Conservation (phyloP, 2,888 invertebrate genomes). For the Brachypterus glaber region DNA sequence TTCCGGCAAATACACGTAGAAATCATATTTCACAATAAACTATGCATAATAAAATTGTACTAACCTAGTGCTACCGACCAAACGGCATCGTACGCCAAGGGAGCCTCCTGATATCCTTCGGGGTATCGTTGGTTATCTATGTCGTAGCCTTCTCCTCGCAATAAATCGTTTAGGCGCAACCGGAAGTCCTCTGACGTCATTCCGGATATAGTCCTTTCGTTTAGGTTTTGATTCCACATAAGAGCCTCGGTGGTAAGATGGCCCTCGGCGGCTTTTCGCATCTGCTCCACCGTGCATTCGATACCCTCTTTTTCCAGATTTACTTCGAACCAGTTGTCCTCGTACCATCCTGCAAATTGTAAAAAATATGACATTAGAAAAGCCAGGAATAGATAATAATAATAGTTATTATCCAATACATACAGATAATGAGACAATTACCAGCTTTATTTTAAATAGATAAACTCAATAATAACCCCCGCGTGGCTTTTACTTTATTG, state of each 20-base stretch:
- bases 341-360: slow-evolving; percentile 75
- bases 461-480: too few relatives aligned
- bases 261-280: slow-evolving; percentile 91
- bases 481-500: too few relatives aligned
- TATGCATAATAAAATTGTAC: too few relatives aligned
- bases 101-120: slow-evolving; percentile 95
- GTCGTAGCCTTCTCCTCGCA: slow-evolving; percentile 73
- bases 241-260: slow-evolving; percentile 97
- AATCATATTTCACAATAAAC: too few relatives aligned
- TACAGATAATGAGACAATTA: too few relatives aligned
- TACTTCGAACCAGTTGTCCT: slow-evolving; percentile 96
- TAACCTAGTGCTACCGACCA: slow-evolving; percentile 95
- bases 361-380: too few relatives aligned
- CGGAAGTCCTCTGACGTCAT: slow-evolving; percentile 93
- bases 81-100: slow-evolving; percentile 96
- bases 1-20: too few relatives aligned
- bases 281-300: slow-evolving; percentile 86
- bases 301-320: slow-evolving; percentile 79
- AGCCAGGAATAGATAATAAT: too few relatives aligned
- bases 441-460: too few relatives aligned
- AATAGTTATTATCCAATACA: too few relatives aligned
- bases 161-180: slow-evolving; percentile 68
- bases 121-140: slow-evolving; percentile 80
- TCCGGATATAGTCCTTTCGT: slow-evolving; percentile 87
- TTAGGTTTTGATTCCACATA: slow-evolving; percentile 93